phyloP scores from a whole-genome alignment of 2,888 invertebrate species.

The Perithous albicinctus region DNA sequence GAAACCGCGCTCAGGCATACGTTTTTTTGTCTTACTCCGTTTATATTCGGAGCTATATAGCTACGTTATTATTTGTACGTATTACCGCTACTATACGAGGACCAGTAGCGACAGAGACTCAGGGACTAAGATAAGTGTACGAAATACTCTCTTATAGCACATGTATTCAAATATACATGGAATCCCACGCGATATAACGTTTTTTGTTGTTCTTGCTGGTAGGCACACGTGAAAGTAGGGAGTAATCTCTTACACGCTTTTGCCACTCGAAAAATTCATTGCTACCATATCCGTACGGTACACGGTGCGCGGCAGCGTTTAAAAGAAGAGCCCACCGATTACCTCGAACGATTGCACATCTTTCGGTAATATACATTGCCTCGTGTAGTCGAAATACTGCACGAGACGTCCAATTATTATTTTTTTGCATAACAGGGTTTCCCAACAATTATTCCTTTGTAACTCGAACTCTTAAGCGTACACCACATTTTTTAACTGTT shows the following conservation, averaged over 20 bases:
- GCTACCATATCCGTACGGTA: not conserved
- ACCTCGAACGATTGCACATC: not conserved
- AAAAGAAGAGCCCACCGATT: not conserved
- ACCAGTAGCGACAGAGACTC: conserved; percentile 30
- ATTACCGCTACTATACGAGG: not conserved
- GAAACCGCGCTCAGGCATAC: conserved; percentile 71
- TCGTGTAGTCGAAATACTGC: not conserved
- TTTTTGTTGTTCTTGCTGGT: conserved; percentile 27
- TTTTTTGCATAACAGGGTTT: not conserved
- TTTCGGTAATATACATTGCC: not conserved
- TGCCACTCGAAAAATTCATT: conserved; percentile 9
- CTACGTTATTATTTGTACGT: conserved; percentile 1
- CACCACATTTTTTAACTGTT: not conserved
- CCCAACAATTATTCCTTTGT: not conserved
- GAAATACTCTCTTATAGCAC: not conserved
- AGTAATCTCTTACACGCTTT: not conserved
- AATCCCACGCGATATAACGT: not conserved
- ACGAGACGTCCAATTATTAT: not conserved
- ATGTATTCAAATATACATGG: conserved; percentile 5
- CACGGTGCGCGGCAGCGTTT: not conserved
- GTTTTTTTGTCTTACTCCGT: conserved; percentile 41
- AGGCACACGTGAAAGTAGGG: conserved; percentile 36
- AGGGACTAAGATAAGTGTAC: conserved; percentile 31
- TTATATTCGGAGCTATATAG: conserved; percentile 46
- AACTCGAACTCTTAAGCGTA: not conserved